A percentile compares a stretch with the other conserved stretches of the same genome.
These are phyloP conservation scores for Solenopsis fugax DNA, from an alignment of 1,140 invertebrate genomes.

Conservation along the genomic window DNA sequence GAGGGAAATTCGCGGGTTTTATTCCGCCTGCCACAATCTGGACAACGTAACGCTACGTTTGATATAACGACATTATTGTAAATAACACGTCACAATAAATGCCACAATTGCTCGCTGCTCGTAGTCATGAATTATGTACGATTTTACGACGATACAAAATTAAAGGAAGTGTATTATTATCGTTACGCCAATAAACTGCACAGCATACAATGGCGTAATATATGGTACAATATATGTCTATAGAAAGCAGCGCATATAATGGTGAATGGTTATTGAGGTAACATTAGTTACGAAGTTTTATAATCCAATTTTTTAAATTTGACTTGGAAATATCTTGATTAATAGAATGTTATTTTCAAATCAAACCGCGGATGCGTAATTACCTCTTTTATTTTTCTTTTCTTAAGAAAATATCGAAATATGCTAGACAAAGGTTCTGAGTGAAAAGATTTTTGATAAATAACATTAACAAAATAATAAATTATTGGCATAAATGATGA, in stretches of 20 bases:
- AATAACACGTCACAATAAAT: constrained; percentile 51
- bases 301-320: constrained; percentile 1
- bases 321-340: neutral
- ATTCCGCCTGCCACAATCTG: neutral
- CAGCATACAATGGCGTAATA: neutral
- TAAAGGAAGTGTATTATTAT: constrained; percentile 12
- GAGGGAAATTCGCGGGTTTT: constrained; percentile 23
- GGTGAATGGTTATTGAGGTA: neutral
- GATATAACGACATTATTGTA: constrained; percentile 10
- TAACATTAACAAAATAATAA: neutral
- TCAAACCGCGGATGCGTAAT: neutral
- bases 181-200: neutral
- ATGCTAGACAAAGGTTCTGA: no score
- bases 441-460: neutral
- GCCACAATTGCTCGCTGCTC: constrained; percentile 5
- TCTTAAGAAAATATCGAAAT: neutral
- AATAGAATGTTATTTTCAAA: neutral
- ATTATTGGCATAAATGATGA: neutral
- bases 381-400: neutral
- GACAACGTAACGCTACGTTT: constrained; percentile 14
- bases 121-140: constrained; percentile 5
- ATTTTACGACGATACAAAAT: constrained; percentile 14
- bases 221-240: neutral
- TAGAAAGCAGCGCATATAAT: neutral
- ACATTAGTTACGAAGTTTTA: neutral